Evolutionary conservation across 2,888 invertebrate genomes (phyloP), one percentile per base, ranked within the genome.

Genomic region (Hofmannophila pseudospretella): DNA sequence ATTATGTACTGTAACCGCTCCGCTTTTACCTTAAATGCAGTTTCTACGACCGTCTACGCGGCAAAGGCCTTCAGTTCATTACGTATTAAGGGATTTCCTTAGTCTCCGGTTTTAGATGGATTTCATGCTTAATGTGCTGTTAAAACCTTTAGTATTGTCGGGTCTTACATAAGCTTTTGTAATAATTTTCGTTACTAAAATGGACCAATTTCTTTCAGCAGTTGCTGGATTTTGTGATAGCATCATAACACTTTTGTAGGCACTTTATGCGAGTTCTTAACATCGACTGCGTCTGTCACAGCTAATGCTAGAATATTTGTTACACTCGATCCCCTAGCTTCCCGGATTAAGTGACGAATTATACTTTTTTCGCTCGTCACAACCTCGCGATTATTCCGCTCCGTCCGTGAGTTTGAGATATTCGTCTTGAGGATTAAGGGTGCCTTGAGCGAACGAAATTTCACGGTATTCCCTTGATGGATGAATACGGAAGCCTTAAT

Each of bases 341-440:
- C 58, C 51, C 34, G 79, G 84, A 80, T 84, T 81, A 78, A 73
- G 80, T 72, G 76, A 76, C 69, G 80, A 82, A 80, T 84, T 85
- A 78, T 79, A 76, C 72, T 82, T 78, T 74, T 55, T 58, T 74
- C 64, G 59, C 62, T 72, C 71, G 74, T 76, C 78, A 72, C 74
- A 75, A 72, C 67, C 68, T 66, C 59, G 67, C 77, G 79, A 76
- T 81, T 80, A 78, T 77, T 73, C 70, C 70, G 70, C 76, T 70
- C 54, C 67, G 70, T 71, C 58, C 75, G 68, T 78, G 78, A 79
- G 75, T 81, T 81, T 76, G 72, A 76, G 84, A 79, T 79, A 84
- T 84, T 79, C 82, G 78, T 82, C 78, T 80, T 79, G 58, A 65
- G 81, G 84, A 80, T 84, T 82, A 84, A 66, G 76, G 71, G 67